A percentile compares a stretch with the other conserved stretches of the same genome.
Evolutionary conservation across 2,113 vertebrate species (phyloP).

Genomic region (Poecile atricapillus): DNA sequence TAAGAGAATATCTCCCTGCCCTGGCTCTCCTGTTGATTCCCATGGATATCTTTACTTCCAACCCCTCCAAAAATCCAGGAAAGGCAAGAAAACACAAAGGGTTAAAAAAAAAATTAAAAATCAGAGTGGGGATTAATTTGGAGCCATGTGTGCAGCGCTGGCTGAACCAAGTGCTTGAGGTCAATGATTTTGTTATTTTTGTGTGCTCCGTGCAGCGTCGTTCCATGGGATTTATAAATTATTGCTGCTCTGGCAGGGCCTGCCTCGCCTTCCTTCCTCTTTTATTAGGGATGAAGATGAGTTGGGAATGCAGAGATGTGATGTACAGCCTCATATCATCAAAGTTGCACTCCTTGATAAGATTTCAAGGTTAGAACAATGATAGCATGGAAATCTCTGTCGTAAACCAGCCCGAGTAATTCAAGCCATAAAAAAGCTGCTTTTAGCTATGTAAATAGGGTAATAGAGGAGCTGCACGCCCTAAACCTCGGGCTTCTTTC

Average conservation of each 20-base stretch:
- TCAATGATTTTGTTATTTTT: neutral
- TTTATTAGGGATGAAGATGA: neutral
- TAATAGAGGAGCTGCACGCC: neutral
- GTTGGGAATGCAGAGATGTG: neutral
- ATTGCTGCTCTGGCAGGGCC: neutral
- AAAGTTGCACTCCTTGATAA: neutral
- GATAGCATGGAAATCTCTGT: conserved; percentile 13
- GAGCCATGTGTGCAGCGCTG: neutral
- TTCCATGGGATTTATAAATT: neutral
- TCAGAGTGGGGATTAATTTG: neutral
- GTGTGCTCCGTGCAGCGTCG: neutral
- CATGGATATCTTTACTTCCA: neutral
- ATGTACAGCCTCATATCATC: neutral
- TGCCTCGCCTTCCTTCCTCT: neutral
- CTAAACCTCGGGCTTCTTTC: neutral
- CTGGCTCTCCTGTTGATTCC: neutral
- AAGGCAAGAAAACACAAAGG: neutral
- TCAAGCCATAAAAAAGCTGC: conserved; percentile 20
- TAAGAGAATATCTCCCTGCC: neutral
- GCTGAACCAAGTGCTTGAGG: neutral
- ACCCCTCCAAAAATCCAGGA: rapidly evolving
- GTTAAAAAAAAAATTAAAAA: neutral
- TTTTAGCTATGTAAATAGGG: conserved; percentile 52
- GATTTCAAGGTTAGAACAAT: conserved; percentile 49
- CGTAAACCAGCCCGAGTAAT: neutral